A percentile compares a stretch with the other conserved stretches of the same genome.
Evolutionary conservation across 2,113 vertebrate genomes (phyloP).

Genomic region (Laticauda colubrina): DNA sequence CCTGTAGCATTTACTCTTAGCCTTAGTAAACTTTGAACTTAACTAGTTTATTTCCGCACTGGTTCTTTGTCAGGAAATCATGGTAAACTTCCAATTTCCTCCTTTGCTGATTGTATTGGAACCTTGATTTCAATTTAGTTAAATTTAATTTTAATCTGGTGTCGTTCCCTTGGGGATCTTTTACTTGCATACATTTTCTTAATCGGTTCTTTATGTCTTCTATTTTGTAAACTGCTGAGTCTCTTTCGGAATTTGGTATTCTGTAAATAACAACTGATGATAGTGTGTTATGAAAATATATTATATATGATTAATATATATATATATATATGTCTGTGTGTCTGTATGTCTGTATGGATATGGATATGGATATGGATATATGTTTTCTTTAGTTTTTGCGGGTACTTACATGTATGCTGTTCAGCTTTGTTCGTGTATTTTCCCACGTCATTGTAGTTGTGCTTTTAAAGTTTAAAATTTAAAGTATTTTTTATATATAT

Average conservation of each 20-base stretch:
- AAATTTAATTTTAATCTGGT: background rate
- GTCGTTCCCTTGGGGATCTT: background rate
- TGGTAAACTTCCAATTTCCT: background rate
- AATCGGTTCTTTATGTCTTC: background rate
- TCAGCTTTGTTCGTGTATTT: no score
- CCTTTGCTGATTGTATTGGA: background rate
- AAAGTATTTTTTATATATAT: no score
- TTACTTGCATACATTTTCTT: background rate
- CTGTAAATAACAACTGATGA: background rate
- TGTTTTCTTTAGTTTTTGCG: no score
- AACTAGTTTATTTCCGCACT: background rate
- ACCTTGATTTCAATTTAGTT: background rate
- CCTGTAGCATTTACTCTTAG: background rate
- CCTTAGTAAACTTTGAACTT: background rate
- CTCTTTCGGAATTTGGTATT: background rate
- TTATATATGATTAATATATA: no score
- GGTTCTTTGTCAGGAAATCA: background rate
- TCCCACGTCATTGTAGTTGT: no score
- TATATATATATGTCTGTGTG: no score
- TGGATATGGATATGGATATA: no score
- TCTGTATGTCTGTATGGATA: no score
- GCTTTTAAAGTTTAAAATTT: no score
- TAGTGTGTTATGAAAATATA: background rate
- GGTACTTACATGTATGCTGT: no score
- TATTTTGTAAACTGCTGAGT: background rate